Evolutionary conservation across 2,797 vertebrate genomes (phyloP).

Genomic region (Notolabrus celidotus): DNA sequence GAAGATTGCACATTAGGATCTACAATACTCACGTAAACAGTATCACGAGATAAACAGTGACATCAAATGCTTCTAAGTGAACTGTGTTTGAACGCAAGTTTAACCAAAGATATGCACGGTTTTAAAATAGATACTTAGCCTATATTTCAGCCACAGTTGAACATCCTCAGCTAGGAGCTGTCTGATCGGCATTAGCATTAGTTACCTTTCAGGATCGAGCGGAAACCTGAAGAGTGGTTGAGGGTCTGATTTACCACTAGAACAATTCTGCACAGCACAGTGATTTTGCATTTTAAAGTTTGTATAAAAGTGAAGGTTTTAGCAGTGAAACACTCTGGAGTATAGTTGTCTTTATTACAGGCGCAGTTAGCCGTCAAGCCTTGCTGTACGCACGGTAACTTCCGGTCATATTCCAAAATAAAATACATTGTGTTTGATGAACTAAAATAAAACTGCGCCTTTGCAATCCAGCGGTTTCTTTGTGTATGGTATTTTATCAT

Average conservation of each 20-base stretch:
- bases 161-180: too few relatives aligned
- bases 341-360: conserved; percentile 1
- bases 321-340: neutral
- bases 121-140: too few relatives aligned
- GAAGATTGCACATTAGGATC: too few relatives aligned
- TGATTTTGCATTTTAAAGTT: conserved; percentile 80
- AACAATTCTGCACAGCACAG: conserved; percentile 84
- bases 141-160: too few relatives aligned
- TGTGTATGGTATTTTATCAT: neutral
- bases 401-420: conserved; percentile 64
- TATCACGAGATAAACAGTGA: too few relatives aligned
- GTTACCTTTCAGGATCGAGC: conserved; percentile 83
- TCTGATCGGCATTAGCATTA: conserved; percentile 13
- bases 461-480: rapidly evolving
- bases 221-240: conserved; percentile 89
- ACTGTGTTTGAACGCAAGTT: too few relatives aligned
- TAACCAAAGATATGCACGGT: too few relatives aligned
- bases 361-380: neutral
- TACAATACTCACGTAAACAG: too few relatives aligned
- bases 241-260: conserved; percentile 67
- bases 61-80: too few relatives aligned
- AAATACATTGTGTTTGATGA: neutral
- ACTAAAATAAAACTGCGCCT: rapidly evolving
- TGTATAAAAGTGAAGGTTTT: neutral
- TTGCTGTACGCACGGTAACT: neutral